Percentiles rank a stretch among this genome's conserved stretches.
Conservation (phyloP, 2,113 vertebrate species). For the Peromyscus californicus region DNA sequence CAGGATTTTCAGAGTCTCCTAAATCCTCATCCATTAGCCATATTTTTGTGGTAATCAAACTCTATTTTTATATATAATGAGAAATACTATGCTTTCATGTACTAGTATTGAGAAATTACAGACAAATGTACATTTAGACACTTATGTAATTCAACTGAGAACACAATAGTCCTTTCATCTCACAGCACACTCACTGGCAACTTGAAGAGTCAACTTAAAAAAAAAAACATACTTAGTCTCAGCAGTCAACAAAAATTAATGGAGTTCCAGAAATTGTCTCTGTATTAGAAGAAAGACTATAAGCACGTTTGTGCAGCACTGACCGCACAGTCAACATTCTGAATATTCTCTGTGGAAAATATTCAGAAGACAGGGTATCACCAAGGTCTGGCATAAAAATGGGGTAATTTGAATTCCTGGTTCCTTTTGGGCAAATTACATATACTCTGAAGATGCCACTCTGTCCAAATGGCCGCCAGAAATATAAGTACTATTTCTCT, state of each 20-base stretch:
- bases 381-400: not conserved
- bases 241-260: not conserved
- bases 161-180: conserved; percentile 1
- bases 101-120: not conserved
- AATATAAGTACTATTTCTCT: not conserved
- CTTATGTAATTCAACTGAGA: not conserved
- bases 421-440: not conserved
- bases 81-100: not conserved
- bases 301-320: not conserved
- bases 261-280: not conserved
- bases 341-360: not conserved
- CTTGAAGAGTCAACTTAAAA: conserved; percentile 1
- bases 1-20: not conserved
- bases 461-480: not conserved
- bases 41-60: not conserved
- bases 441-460: not conserved
- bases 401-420: not conserved
- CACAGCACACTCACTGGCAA: conserved; percentile 20
- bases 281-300: not conserved
- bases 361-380: not conserved
- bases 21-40: not conserved
- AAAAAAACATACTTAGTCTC: not conserved
- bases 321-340: not conserved
- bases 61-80: conserved; percentile 17
- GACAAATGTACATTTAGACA: conserved; percentile 24